Evolutionary conservation across 2,797 vertebrate genomes (phyloP).

Genomic region (Sorex maritimensis): DNA sequence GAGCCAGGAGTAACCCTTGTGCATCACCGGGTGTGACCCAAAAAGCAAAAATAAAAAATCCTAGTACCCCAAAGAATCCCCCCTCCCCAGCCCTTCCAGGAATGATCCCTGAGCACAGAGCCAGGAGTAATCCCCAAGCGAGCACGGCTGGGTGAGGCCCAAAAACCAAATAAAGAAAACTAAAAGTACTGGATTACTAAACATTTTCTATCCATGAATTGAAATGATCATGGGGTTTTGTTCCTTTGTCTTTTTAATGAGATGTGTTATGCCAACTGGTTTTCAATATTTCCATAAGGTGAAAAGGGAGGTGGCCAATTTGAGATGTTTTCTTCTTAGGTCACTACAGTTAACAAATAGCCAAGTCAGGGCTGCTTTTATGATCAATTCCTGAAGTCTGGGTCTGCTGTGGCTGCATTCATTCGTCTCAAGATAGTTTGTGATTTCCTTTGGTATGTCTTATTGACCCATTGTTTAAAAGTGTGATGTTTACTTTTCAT

Average conservation of each 20-base stretch:
- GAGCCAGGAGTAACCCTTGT: no score
- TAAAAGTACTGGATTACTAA: neutral
- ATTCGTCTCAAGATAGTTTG: constrained; percentile 23
- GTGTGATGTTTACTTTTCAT: neutral
- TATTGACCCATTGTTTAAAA: constrained; percentile 8
- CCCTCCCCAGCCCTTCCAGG: no score
- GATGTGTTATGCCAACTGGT: no score
- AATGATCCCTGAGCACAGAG: no score
- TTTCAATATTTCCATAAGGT: neutral
- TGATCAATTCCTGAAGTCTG: neutral
- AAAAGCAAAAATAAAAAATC: no score
- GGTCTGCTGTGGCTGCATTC: constrained; percentile 14
- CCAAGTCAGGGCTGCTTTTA: constrained; percentile 7
- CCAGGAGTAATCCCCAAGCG: no score
- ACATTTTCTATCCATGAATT: neutral
- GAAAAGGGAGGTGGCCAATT: neutral
- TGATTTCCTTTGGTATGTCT: neutral
- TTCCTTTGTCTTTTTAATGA: constrained; percentile 25
- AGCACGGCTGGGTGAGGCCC: no score
- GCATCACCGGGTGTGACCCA: no score
- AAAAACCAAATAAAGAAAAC: no score
- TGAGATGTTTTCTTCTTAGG: constrained; percentile 46
- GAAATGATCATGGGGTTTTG: neutral
- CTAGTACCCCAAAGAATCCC: no score
- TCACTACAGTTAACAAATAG: neutral